Base-by-base conservation (phyloP, 2,797 vertebrate species). In the Catostomus latipinnis region DNA sequence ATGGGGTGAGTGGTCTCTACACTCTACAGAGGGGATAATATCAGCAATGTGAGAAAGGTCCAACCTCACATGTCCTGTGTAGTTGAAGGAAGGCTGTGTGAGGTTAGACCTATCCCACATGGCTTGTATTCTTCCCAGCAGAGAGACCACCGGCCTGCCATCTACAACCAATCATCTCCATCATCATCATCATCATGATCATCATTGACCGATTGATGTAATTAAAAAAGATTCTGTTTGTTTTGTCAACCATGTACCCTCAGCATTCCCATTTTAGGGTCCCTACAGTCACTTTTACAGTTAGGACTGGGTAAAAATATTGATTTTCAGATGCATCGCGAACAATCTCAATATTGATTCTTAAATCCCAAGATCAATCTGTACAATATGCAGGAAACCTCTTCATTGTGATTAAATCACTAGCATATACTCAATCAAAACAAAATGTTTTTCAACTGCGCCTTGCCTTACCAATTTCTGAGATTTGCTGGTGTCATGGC, bases 21-120 rank as follows among this genome's bases (percentile, higher is more conserved):
- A 91, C 91, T 93, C 34, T 34, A 34, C 92, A 91, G 92, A 92
- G 94, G 86, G 93, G 94, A 95, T 94, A 96, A 95, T 95, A 96
- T 95, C 93, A 95, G 94, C 92, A 91, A 92, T 94, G 92, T 93
- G 93, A 92, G 93, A 95, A 96, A 96, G 94, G 96, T 95, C 93
- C 92, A 95, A 94, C 94, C 94, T 96, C 95, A 94, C 88, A 93
- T 96, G 95, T 96, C 94, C 95, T 97, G 96, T 96, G 94, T 93
- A 83, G 88, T 92, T 96, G 93, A 93, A 96, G 93, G 94, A 94
- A 96, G 96, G 96, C 95, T 96, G 92, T 96, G 95, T 95, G 93
- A 95, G 93, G 95, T 96, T 94, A 95, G 94, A 96, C 94, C 95
- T 96, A 94, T 96, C 94, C 94, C 94, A 94, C 92, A 95, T 92